Evolutionary conservation across 1,140 invertebrate genomes (phyloP).

Genomic region (Rhagoletis pomonella): DNA sequence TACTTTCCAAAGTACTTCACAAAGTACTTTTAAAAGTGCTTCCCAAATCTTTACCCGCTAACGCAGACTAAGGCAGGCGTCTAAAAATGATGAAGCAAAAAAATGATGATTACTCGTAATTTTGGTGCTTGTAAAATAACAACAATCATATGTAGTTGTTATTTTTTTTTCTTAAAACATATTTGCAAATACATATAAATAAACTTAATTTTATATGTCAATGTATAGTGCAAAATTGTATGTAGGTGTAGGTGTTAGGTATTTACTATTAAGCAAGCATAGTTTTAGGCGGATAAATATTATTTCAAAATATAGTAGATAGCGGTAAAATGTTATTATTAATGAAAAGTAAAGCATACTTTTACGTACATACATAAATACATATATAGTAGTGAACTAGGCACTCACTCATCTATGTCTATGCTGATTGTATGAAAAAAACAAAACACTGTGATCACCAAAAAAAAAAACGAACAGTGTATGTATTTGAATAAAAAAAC

Average conservation of each 20-base stretch:
- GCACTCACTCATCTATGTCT: constrained; percentile 24
- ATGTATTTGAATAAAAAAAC: background rate
- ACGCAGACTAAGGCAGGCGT: background rate
- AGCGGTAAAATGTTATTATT: constrained; percentile 1
- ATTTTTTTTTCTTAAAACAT: background rate
- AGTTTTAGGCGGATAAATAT: constrained; percentile 42
- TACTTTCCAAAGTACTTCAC: constrained; percentile 49
- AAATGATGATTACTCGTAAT: constrained; percentile 27
- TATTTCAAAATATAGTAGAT: background rate
- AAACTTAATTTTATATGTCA: constrained; percentile 12
- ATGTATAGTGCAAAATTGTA: constrained; percentile 28
- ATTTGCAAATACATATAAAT: constrained; percentile 37
- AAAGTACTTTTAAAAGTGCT: constrained; percentile 52
- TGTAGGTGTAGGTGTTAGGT: constrained; percentile 50
- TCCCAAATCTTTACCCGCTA: constrained; percentile 35
- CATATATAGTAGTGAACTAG: constrained; percentile 23
- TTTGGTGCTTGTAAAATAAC: background rate
- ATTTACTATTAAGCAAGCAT: constrained; percentile 20
- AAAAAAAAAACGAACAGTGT: background rate
- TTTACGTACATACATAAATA: background rate
- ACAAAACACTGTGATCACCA: background rate
- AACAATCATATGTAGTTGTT: background rate
- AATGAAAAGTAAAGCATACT: background rate
- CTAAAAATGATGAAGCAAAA: background rate
- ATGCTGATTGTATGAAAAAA: background rate